Evolutionary conservation across 1,140 invertebrate species (phyloP), one percentile per base, ranked within the genome.

Genomic region (Panagrolaimus sp.): DNA sequence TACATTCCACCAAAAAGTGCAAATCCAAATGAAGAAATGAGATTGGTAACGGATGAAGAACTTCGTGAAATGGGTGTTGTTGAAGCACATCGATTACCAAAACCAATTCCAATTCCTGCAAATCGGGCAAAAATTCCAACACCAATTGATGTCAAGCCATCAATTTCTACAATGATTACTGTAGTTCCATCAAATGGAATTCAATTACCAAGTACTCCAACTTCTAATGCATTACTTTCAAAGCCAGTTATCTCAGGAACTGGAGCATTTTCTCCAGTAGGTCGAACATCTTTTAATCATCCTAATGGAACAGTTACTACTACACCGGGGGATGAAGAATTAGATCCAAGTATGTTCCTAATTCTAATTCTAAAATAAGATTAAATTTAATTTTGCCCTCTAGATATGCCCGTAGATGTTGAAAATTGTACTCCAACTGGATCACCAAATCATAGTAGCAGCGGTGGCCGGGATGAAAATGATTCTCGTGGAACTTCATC

Each of bases 1-100:
- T 58, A 58, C 17, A 58, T 58, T 17, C 52, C 52, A 21, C 17
- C 52, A 24, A 58, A 58, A 21, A 12, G 21, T 58, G 21, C 52
- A 3, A 58, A 58, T 28, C 21, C 52, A 21, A 12, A 21, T 21
- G 52, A 58, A 24, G 52, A 12, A 8, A 58, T 58, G 52, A 21
- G 28, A 58, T 17, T 58, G 3, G 21, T 58, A 28, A 58, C 52
- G 0, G 52, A 58, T 26, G 52, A 58, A 12, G 52, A 58, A 21
- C 28, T 58, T 21, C 21, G 21, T 26, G 21, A 10, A 21, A 58
- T 58, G 52, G 52, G 52, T n/a, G 10, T 58, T 14, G 21, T 58
- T 2, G 52, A 58, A 58, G 28, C 21, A 58, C 10, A 58, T 26
- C 28, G 10, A 58, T 58, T 28, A 58, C 28, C 52, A n/a, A 28